Evolutionary conservation across 2,797 vertebrate genomes (phyloP).

Genomic region (Toxotes lorentzi): DNA sequence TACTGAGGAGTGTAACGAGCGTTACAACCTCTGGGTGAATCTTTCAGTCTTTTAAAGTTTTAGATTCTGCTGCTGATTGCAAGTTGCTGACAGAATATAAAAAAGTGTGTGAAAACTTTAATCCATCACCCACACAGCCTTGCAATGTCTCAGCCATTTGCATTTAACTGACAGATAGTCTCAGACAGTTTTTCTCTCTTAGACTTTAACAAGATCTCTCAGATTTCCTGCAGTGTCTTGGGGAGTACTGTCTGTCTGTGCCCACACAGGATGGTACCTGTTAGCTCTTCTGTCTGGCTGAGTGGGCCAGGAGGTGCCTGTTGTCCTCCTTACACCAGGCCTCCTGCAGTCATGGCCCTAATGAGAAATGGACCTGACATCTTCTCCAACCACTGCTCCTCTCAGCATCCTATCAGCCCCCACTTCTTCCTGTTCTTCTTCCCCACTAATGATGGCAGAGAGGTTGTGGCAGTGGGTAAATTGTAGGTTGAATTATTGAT

Average conservation of each 20-base stretch:
- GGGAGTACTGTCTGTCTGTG: slow-evolving; percentile 42
- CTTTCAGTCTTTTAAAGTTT: slow-evolving; percentile 21
- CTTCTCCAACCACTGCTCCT: slow-evolving; percentile 41
- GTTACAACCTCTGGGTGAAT: slow-evolving; percentile 9
- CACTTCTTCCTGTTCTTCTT: slow-evolving; percentile 40
- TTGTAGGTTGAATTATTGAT: slow-evolving; percentile 74
- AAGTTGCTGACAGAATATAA: slow-evolving; percentile 39
- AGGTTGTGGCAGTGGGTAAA: slow-evolving; percentile 56
- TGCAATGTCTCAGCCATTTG: slow-evolving; percentile 43
- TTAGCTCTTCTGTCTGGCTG: slow-evolving; percentile 54
- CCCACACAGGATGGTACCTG: slow-evolving; percentile 59
- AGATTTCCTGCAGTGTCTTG: slow-evolving; percentile 48
- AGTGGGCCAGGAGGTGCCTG: slow-evolving; percentile 53
- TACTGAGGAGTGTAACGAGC: slow-evolving; percentile 1
- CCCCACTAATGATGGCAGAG: slow-evolving; percentile 48
- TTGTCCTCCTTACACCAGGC: slow-evolving; percentile 60
- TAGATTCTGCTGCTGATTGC: slow-evolving; percentile 45
- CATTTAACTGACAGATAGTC: slow-evolving; percentile 52
- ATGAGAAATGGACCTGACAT: slow-evolving; percentile 77
- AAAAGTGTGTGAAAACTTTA: slow-evolving; percentile 43
- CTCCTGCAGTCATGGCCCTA: slow-evolving; percentile 49
- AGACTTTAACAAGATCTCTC: slow-evolving; percentile 62
- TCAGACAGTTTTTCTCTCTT: slow-evolving; percentile 45
- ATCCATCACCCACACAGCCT: slow-evolving; percentile 56
- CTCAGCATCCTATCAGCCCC: slow-evolving; percentile 42